Base-by-base conservation (phyloP, 2,797 vertebrate genomes). In the Sebastes reedi region DNA sequence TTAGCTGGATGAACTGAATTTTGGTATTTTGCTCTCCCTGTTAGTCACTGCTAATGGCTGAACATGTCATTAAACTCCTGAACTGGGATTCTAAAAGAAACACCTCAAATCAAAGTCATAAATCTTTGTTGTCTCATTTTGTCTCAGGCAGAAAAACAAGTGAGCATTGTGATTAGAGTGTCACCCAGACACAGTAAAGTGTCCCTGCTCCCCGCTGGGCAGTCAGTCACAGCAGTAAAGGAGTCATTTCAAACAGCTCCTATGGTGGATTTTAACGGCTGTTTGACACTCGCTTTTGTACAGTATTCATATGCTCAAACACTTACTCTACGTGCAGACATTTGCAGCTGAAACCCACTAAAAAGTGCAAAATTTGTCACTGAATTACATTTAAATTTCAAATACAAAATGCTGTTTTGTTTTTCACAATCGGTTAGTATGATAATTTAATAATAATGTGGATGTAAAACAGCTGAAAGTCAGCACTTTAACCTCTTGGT, bases 61-160 rank as follows among this genome's bases (percentile, higher is more conserved):
- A 58, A 81, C 75, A 59, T n/a, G 75, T 81, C 80, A 59, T 71
- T 50, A 22, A 65, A 58, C 32, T 62, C 22, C 4, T 22, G 20
- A 73, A 34, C 13, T 2, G 10, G 20, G 34, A 11, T 27, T n/a
- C 10, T 24, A 25, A 70, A 16, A 61, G 25, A 70, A 34, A 22
- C 64, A 56, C 50, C 30, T 62, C 16, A 10, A 66, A 75, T 60
- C 55, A 7, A 39, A 75, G 59, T 55, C 66, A 74, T 67, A 74
- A 76, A 78, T 77, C 59, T 77, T 42, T 11, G 20, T 16, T 25
- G 24, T 14, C 64, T 79, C 20, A 64, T 76, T 77, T 39, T 52
- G 69, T 29, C n/a, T 82, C 30, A 9, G 64, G 50, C 55, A 34
- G 46, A 32, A 77, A 83, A 75, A 83, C 80, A 81, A 81, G 77